Base-by-base conservation (phyloP, 2,888 invertebrate genomes). In the Cataglyphis altisquamis region DNA sequence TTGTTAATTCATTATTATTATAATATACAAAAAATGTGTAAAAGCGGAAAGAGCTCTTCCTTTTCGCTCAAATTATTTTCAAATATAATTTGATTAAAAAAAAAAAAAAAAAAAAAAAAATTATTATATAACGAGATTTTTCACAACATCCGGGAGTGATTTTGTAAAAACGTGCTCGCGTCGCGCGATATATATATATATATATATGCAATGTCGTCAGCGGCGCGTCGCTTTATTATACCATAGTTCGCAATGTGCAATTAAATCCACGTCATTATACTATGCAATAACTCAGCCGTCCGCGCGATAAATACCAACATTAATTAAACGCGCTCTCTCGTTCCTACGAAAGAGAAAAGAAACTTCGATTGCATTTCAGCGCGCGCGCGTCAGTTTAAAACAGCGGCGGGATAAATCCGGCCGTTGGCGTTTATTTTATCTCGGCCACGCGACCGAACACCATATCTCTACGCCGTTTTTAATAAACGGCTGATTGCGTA, bases 241-340 rank as follows among this genome's bases (percentile, higher is more conserved):
- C 41, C 78, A 60, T 72, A 78, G 60, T 78, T 78, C 25, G 57
- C 78, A 60, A 73, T 73, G 78, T 25, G 74, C 74, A 78, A 78
- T 78, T 70, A 78, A 78, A 78, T 78, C 60, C 73, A 60, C 73
- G 78, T 78, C 78, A 78, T 73, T 73, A 73, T 25, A 45, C 32
- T 25, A 12, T 72, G 78, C 74, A 45, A 78, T 73, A 78, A 72
- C 73, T 60, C 60, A 45, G 57, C 45, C 45, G 74, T 73, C 57
- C 60, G 25, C 73, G 78, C 78, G 78, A 78, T 73, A 73, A 78
- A 78, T 73, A 73, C 74, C 45, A 36, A 32, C 57, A 78, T 78
- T 78, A 78, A 78, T 78, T 78, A 78, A 78, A 78, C 45, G 21
- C 32, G n/a, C 48, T 6, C 32, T 45, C 60, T 72, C 39, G 32